Evolutionary conservation across 1,140 invertebrate species (phyloP).

Genomic region (Ostrea edulis): DNA sequence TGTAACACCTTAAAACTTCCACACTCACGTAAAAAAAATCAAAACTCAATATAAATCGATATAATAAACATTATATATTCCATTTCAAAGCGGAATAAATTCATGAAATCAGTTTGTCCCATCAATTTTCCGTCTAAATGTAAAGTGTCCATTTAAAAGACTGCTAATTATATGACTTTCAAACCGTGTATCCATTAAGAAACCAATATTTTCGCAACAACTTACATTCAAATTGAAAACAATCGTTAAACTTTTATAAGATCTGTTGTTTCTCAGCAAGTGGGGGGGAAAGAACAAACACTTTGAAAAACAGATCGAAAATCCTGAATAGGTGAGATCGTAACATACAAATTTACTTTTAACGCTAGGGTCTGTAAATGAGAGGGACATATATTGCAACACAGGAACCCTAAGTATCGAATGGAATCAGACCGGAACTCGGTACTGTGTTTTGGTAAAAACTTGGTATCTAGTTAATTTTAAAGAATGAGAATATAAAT

Average conservation of each 20-base stretch:
- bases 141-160: neutral
- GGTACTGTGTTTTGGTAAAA: neutral
- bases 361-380: neutral
- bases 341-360: neutral
- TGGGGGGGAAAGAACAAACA: constrained; percentile 11
- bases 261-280: constrained; percentile 10
- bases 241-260: constrained; percentile 25
- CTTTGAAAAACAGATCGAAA: constrained; percentile 16
- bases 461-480: neutral
- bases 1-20: neutral
- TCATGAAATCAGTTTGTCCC: neutral
- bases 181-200: constrained; percentile 7
- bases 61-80: neutral
- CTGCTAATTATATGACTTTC: neutral
- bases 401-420: neutral
- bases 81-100: neutral
- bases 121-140: neutral
- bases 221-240: constrained; percentile 7
- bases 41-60: neutral
- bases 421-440: neutral
- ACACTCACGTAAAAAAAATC: neutral
- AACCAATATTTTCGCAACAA: constrained; percentile 8
- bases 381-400: neutral
- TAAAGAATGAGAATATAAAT: neutral
- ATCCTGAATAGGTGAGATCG: constrained; percentile 2